Evolutionary conservation across 2,888 invertebrate species (phyloP), one percentile per base, ranked within the genome.

Genomic region (Tetranychus piercei): DNA sequence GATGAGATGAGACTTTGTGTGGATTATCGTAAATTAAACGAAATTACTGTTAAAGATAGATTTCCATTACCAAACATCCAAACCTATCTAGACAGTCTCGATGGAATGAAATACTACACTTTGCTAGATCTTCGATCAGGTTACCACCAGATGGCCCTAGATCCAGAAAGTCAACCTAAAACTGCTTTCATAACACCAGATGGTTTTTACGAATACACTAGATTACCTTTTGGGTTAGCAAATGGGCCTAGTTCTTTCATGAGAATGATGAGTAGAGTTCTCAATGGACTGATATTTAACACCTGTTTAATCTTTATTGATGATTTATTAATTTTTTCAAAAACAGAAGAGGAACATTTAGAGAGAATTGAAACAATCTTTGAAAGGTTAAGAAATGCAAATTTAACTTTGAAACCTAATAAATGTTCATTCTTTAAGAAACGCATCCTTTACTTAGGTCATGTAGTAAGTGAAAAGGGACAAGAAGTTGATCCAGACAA

Each of bases 141-240:
- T n/a, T 81, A 78, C 72, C 78, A 77, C 72, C 78, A 79, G 71
- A 73, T 79, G 15, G 72, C 76, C 3, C 22, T 81, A 11, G 77
- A 71, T 8, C 75, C 77, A 20, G 72, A 77, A 22, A 78, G 77
- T 23, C 76, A 72, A 34, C 55, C 76, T 1, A 79, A 79, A 34
- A 79, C 80, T 2, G 79, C 79, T 2, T 79, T 80, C 69, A 73
- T 75, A 7, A 78, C 77, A 6, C 73, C 66, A 22, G 43, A 72
- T 9, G 79, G 79, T 1, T 73, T 79, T 4, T 79, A 71, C 67
- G 73, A 78, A 23, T 79, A 75, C 18, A 71, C 73, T 4, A 75
- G 76, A 3, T 66, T 80, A 73, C 76, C 78, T 11, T 79, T 79
- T 22, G 78, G 79, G 0, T 74, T 79, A 9, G 78, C 0, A n/a